phyloP scores from a whole-genome alignment of 2,113 vertebrate species.

The Vanacampus margaritifer region DNA sequence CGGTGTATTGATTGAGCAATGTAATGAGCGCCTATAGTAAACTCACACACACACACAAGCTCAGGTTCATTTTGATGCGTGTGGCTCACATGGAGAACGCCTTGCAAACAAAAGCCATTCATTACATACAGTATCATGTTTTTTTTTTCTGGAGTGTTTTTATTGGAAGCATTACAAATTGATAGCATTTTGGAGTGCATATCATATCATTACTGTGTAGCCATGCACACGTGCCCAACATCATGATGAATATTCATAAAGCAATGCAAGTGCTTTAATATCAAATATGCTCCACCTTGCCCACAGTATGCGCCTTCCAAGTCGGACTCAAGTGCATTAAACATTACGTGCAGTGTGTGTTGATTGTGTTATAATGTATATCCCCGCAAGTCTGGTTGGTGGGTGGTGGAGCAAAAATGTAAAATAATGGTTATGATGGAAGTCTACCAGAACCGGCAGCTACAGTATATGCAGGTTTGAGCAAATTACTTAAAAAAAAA shows the following conservation, averaged over 20 bases:
- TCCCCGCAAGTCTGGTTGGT: neutral
- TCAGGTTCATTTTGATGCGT: neutral
- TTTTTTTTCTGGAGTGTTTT: neutral
- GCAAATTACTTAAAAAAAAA: neutral
- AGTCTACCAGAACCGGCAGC: too few relatives aligned
- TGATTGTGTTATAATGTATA: neutral
- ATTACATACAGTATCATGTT: neutral
- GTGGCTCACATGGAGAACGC: neutral
- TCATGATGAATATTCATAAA: neutral
- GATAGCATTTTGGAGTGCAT: neutral
- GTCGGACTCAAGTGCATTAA: neutral
- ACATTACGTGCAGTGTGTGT: neutral
- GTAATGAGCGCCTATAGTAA: conserved; percentile 19
- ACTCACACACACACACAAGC: neutral
- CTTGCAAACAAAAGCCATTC: neutral
- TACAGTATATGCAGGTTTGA: neutral
- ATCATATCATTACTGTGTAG: neutral
- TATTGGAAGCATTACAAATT: neutral
- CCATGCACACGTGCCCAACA: neutral
- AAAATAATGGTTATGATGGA: neutral
- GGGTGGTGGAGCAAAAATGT: too few relatives aligned
- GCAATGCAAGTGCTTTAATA: neutral
- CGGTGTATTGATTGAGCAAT: conserved; percentile 12
- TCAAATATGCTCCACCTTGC: neutral
- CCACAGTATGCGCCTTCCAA: neutral